Conservation (phyloP, 2,113 vertebrate species). For the Coptodon bakossiorum region DNA sequence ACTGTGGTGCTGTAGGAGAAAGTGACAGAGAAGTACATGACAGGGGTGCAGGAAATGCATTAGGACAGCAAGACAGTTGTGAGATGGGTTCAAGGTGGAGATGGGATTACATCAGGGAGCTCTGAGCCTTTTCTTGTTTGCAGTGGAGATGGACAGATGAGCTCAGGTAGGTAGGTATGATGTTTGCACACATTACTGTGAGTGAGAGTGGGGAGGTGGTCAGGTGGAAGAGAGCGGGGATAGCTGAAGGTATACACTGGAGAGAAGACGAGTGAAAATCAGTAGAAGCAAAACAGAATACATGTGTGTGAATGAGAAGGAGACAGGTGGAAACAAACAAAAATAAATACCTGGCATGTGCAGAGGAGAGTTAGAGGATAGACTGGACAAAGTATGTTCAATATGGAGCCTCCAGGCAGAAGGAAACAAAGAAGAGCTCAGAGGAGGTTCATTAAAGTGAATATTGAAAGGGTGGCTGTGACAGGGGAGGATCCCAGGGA, state of each 20-base stretch:
- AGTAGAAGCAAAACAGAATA: not conserved
- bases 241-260: not conserved
- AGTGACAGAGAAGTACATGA: not conserved
- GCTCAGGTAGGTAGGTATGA: fast-evolving
- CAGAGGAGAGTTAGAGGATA: not conserved
- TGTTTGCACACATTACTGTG: not conserved
- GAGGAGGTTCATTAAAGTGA: not conserved
- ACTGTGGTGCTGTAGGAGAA: not conserved
- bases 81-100: not conserved
- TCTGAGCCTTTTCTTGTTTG: not conserved
- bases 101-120: not conserved
- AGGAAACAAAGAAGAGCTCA: not conserved
- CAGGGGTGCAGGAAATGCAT: not conserved
- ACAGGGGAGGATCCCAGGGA: not conserved
- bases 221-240: not conserved
- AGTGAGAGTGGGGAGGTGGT: not conserved
- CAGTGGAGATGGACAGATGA: fast-evolving
- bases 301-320: not conserved
- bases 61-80: not conserved
- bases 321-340: not conserved
- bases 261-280: not conserved
- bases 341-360: not conserved
- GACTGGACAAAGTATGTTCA: not conserved
- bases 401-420: not conserved
- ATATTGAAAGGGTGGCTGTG: not conserved